Base-by-base conservation (phyloP, 2,888 invertebrate species). In the Trichogramma dendrolimi region DNA sequence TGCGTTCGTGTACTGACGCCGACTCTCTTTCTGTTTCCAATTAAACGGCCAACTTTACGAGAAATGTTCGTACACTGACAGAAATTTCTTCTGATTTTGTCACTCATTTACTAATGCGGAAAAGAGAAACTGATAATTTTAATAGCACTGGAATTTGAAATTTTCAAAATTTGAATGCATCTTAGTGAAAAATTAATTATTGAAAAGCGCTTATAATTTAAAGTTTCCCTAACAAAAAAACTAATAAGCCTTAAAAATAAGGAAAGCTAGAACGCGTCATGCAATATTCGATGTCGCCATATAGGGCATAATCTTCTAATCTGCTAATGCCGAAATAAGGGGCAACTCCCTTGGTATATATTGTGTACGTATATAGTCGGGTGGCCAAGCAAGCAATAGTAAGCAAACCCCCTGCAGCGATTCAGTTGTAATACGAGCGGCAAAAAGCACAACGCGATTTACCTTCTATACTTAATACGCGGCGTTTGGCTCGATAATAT, bases 391-490 rank as follows among this genome's bases (percentile, higher is more conserved):
- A 11, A 11, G 11, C 11, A 14, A 11, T 14, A 48, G 48, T 14
- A 11, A 14, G 48, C n/a, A 55, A 56, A 56, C 61, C 53, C 65
- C 68, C 68, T 72, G 71, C 72, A 73, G 74, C 76, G 74, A 76
- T 77, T 76, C 78, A 76, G 72, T 73, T 71, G 79, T 78, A 78
- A 79, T 77, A 74, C 70, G 79, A 79, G 74, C 75, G 73, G 74
- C 75, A 77, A 78, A 79, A 79, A 77, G 78, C 74, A 72, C 76
- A 77, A 75, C 74, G 72, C 75, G 76, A 78, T 77, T 77, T 77
- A 73, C 69, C 69, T 66, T 68, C 65, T 65, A 58, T 55, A 50
- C 27, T 27, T 27, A 27, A 27, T 27, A 27, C 27, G 27, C 27
- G 27, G 27, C 27, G 27, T 27, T 27, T 27, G 27, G 27, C 27